These are phyloP conservation scores for Leucophenga varia DNA, from an alignment of 1,140 invertebrate species.

Conservation along the genomic window DNA sequence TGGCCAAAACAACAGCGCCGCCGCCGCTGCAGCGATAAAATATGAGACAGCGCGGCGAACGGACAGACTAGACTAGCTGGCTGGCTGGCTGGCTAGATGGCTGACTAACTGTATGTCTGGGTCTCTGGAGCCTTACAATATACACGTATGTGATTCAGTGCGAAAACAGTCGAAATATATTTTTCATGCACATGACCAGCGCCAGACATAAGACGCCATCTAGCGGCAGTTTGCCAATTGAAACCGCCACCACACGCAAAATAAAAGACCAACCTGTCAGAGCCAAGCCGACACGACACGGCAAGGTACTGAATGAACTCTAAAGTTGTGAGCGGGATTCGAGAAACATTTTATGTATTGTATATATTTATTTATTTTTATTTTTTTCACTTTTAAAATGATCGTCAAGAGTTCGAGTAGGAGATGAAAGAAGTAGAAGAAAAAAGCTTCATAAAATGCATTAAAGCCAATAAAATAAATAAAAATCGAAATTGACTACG, in stretches of 20 bases:
- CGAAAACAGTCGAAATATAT: constrained; percentile 34
- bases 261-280: constrained; percentile 41
- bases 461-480: constrained; percentile 52
- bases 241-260: neutral
- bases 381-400: constrained; percentile 46
- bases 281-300: neutral
- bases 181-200: constrained; percentile 23
- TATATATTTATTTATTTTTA: constrained; percentile 31
- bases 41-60: constrained; percentile 53
- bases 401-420: too few species aligned
- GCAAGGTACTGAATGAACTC: neutral
- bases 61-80: constrained; percentile 32
- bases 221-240: constrained; percentile 30
- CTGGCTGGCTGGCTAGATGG: neutral
- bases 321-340: too few species aligned
- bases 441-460: too few species aligned
- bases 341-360: too few species aligned
- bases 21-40: constrained; percentile 41
- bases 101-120: neutral
- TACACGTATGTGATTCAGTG: too few species aligned
- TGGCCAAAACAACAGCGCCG: constrained; percentile 32
- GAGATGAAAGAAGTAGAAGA: too few species aligned
- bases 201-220: constrained; percentile 34
- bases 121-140: constrained; percentile 13
- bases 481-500: constrained; percentile 52